These are phyloP conservation scores for Hypercompe scribonia DNA, from an alignment of 2,888 invertebrate species.

Conservation along the genomic window DNA sequence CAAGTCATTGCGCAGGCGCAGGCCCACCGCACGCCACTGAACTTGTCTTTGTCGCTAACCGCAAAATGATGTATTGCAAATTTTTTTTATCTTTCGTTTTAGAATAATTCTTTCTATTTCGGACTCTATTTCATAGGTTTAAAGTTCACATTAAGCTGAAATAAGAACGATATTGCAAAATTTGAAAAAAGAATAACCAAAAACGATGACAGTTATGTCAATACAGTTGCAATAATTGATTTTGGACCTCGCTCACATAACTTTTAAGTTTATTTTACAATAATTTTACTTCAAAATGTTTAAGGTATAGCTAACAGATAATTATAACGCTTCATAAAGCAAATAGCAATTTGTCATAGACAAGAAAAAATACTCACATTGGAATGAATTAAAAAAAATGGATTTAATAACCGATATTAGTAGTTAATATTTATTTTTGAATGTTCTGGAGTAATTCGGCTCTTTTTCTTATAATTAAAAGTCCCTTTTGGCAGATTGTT, in stretches of 20 bases:
- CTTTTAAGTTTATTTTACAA: neutral
- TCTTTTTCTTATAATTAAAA: slow-evolving; percentile 3
- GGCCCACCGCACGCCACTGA: slow-evolving; percentile 49
- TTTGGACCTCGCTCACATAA: neutral
- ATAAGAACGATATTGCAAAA: neutral
- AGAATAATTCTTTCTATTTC: slow-evolving; percentile 12
- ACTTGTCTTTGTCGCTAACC: slow-evolving; percentile 74
- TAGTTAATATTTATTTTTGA: slow-evolving; percentile 38
- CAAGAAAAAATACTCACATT: slow-evolving; percentile 56
- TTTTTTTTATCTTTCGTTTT: slow-evolving; percentile 32
- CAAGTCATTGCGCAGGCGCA: slow-evolving; percentile 67
- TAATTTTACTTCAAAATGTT: neutral
- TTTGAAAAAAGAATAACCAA: slow-evolving; percentile 2
- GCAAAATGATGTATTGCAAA: slow-evolving; percentile 56
- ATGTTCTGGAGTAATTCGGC: slow-evolving; percentile 2
- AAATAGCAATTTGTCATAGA: slow-evolving; percentile 69
- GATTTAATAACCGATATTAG: slow-evolving; percentile 64
- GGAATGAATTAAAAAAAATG: slow-evolving; percentile 59
- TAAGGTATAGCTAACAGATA: slow-evolving; percentile 23
- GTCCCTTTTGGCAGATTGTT: neutral
- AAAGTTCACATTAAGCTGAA: neutral
- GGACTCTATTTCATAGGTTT: neutral
- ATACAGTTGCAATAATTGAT: neutral
- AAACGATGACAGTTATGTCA: slow-evolving; percentile 1
- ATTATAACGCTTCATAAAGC: slow-evolving; percentile 63